Conservation (phyloP, 2,113 vertebrate genomes). For the Charina bottae region DNA sequence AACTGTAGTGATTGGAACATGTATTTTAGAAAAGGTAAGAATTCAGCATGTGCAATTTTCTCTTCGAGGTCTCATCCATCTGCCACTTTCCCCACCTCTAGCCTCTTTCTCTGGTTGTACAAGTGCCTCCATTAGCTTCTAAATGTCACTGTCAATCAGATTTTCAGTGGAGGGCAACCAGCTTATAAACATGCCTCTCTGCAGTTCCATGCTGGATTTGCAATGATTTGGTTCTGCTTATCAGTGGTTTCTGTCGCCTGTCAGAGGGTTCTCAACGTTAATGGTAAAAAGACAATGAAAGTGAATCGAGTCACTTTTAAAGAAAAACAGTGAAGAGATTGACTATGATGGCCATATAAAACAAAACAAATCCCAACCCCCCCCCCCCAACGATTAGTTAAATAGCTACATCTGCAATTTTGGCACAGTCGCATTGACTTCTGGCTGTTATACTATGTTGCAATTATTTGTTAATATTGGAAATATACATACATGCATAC, state of each 20-base stretch:
- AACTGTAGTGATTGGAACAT: constrained; percentile 2
- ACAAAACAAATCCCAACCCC: background rate
- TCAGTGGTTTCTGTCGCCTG: background rate
- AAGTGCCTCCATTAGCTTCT: constrained; percentile 24
- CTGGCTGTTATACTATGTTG: background rate
- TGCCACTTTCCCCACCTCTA: constrained; percentile 15
- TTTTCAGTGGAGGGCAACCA: background rate
- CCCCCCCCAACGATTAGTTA: background rate
- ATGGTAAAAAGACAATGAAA: background rate
- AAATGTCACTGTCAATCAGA: constrained; percentile 34
- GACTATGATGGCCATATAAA: background rate
- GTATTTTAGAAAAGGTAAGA: constrained; percentile 7
- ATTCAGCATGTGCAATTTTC: background rate
- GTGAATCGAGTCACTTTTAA: background rate
- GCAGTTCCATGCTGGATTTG: background rate
- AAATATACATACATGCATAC: too few species aligned
- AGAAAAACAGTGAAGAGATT: background rate
- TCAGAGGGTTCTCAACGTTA: background rate
- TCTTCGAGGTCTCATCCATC: constrained; percentile 4
- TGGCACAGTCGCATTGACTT: background rate
- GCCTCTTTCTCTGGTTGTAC: constrained; percentile 16
- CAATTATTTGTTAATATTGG: background rate
- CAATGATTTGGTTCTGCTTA: background rate
- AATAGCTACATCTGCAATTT: background rate
- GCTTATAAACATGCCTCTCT: constrained; percentile 8